phyloP scores from a whole-genome alignment of 1,140 invertebrate genomes.

The Nylanderia fulva region DNA sequence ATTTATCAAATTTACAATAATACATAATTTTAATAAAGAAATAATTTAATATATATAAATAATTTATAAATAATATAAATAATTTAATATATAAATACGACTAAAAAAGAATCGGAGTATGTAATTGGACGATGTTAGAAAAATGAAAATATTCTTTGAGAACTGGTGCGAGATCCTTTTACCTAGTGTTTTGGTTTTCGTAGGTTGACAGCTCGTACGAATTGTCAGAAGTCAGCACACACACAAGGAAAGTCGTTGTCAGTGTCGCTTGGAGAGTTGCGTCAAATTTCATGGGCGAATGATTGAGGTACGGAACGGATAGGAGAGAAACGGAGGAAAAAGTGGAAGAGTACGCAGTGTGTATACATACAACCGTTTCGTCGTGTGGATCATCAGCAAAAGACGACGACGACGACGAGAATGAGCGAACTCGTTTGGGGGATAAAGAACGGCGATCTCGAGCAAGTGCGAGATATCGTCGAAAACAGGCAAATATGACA shows the following conservation, averaged over 20 bases:
- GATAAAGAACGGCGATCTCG: constrained; percentile 97
- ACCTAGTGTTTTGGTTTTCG: neutral
- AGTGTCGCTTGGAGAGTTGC: neutral
- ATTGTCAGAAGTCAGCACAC: constrained; percentile 14
- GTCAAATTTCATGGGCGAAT: constrained; percentile 34
- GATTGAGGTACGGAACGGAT: constrained; percentile 6
- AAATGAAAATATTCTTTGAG: neutral
- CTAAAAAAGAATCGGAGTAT: neutral
- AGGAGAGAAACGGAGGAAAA: neutral
- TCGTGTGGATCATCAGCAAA: constrained; percentile 9
- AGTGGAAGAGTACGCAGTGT: constrained; percentile 15
- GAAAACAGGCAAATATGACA: constrained; percentile 90
- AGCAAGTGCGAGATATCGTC: constrained; percentile 94
- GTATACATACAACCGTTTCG: constrained; percentile 1
- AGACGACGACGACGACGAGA: constrained; percentile 73
- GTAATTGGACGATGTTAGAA: too few relatives aligned
- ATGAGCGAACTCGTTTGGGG: constrained; percentile 95
- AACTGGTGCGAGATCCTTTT: neutral
- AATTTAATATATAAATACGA: neutral
- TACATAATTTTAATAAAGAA: neutral
- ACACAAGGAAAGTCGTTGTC: neutral
- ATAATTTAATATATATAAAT: too few relatives aligned
- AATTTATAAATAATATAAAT: too few relatives aligned
- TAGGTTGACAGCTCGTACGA: neutral
- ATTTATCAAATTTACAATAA: neutral